A percentile compares a stretch with the other conserved stretches of the same genome.
phyloP scores from a whole-genome alignment of 2,797 vertebrate species.

The Lophius americanus region DNA sequence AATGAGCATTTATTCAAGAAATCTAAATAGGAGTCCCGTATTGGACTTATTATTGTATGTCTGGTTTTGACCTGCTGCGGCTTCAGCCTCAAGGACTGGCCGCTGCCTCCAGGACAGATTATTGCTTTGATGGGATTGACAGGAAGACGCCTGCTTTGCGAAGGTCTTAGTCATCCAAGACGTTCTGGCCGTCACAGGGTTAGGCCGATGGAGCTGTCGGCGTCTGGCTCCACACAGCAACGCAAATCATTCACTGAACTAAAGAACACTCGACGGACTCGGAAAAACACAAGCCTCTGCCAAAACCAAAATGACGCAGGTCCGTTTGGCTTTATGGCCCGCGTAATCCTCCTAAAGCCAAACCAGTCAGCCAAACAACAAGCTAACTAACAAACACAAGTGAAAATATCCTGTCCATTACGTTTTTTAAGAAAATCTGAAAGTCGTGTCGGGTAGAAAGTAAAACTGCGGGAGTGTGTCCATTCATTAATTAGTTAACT shows the following conservation, averaged over 20 bases:
- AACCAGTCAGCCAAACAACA: too few relatives aligned
- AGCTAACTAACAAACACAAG: too few relatives aligned
- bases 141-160: slow-evolving; percentile 34
- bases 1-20: too few relatives aligned
- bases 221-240: not conserved
- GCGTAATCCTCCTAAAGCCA: too few relatives aligned
- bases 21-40: too few relatives aligned
- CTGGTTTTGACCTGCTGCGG: not conserved
- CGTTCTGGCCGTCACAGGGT: not conserved
- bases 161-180: slow-evolving; percentile 29
- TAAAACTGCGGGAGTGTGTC: not conserved
- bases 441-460: not conserved
- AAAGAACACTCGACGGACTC: rapidly evolving
- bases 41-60: too few relatives aligned
- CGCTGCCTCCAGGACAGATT: slow-evolving; percentile 31
- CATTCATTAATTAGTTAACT: not conserved
- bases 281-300: too few relatives aligned
- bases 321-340: too few relatives aligned
- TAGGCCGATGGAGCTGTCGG: slow-evolving; percentile 5
- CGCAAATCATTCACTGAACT: slow-evolving; percentile 39
- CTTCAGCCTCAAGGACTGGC: not conserved
- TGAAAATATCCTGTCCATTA: too few relatives aligned
- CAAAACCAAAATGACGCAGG: too few relatives aligned
- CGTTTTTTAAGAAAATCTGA: not conserved
- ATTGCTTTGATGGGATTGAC: slow-evolving; percentile 65